Conservation (phyloP, 2,797 vertebrate genomes). For the Pipistrellus nathusii region DNA sequence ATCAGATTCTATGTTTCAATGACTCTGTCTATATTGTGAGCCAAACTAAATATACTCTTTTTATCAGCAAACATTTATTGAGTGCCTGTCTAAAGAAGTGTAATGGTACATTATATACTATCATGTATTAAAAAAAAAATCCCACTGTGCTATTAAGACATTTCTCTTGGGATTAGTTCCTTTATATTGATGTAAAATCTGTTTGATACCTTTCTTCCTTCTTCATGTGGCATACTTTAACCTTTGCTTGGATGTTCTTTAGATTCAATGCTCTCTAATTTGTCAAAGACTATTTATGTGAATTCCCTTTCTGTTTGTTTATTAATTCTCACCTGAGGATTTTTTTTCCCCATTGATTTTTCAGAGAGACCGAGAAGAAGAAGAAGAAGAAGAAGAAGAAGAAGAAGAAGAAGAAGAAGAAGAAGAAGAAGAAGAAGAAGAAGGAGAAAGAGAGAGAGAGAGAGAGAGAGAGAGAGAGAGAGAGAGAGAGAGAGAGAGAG, state of each 20-base stretch:
- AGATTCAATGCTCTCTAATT: background rate
- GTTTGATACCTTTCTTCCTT: background rate
- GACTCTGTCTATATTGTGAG: slow-evolving; percentile 35
- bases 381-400: too few relatives aligned
- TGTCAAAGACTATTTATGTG: background rate
- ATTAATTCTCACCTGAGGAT: too few relatives aligned
- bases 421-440: too few relatives aligned
- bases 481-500: too few relatives aligned
- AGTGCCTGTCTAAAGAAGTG: slow-evolving; percentile 11
- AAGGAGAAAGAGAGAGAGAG: too few relatives aligned
- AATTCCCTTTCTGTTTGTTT: background rate
- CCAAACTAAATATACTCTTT: background rate
- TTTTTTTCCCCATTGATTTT: too few relatives aligned
- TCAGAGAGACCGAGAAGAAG: background rate
- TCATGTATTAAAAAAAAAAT: background rate
- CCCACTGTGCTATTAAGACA: background rate
- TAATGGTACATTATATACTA: background rate
- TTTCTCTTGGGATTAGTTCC: background rate
- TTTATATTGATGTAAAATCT: background rate
- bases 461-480: too few relatives aligned
- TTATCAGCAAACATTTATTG: slow-evolving; percentile 12
- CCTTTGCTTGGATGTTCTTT: background rate
- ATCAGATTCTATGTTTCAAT: slow-evolving; percentile 30
- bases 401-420: too few relatives aligned
- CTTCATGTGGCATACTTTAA: background rate